Percentiles rank a stretch among this genome's conserved stretches.
These are phyloP conservation scores for Plagodis pulveraria DNA, from an alignment of 2,888 invertebrate species.

Conservation along the genomic window DNA sequence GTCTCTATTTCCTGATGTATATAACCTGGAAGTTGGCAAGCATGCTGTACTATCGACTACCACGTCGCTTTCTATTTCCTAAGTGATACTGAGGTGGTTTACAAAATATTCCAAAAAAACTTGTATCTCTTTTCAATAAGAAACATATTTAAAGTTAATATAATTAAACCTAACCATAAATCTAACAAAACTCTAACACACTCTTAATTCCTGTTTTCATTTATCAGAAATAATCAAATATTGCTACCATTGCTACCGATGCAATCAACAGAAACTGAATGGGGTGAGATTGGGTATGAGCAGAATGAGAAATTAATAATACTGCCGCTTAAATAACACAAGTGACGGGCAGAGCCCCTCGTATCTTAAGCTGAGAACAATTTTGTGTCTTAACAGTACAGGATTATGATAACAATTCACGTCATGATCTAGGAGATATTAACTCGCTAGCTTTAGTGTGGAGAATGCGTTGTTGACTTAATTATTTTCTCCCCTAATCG, in stretches of 20 bases:
- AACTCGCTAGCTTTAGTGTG: slow-evolving; percentile 67
- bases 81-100: too few relatives aligned
- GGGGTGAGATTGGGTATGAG: slow-evolving; percentile 79
- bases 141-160: too few relatives aligned
- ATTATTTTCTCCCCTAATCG: slow-evolving; percentile 68
- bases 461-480: slow-evolving; percentile 77
- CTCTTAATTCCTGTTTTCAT: slow-evolving; percentile 26
- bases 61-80: too few relatives aligned
- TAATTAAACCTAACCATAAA: too few relatives aligned
- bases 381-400: slow-evolving; percentile 54
- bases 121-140: too few relatives aligned
- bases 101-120: too few relatives aligned
- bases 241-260: slow-evolving; percentile 71
- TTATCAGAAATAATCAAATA: slow-evolving; percentile 48
- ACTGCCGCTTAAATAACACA: slow-evolving; percentile 88
- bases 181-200: too few relatives aligned
- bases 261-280: slow-evolving; percentile 70
- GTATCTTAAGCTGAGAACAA: slow-evolving; percentile 48
- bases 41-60: too few relatives aligned
- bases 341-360: slow-evolving; percentile 75
- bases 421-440: slow-evolving; percentile 44
- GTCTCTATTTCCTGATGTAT: too few relatives aligned
- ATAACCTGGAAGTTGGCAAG: too few relatives aligned
- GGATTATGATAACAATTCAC: slow-evolving; percentile 51
- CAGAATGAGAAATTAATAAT: slow-evolving; percentile 89